These are phyloP conservation scores for Sparus aurata DNA, from an alignment of 2,797 vertebrate species.

Conservation along the genomic window DNA sequence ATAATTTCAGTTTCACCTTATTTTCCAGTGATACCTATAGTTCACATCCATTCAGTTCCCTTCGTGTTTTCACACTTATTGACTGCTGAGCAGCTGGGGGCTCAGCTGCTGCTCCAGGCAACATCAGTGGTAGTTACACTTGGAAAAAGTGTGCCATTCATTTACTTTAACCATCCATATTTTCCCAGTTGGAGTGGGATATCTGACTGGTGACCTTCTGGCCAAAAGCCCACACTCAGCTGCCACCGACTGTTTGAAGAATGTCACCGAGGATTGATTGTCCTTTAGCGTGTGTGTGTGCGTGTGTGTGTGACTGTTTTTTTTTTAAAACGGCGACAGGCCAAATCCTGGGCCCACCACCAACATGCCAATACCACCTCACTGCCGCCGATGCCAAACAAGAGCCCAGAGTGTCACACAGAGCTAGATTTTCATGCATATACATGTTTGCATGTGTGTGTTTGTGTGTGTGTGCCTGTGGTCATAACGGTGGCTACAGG, in stretches of 20 bases:
- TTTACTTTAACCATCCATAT: constrained; percentile 41
- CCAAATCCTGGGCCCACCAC: constrained; percentile 9
- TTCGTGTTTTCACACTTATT: constrained; percentile 12
- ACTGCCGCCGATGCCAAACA: constrained; percentile 35
- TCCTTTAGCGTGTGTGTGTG: constrained; percentile 14
- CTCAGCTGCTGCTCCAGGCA: constrained; percentile 32
- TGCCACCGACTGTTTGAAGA: constrained; percentile 54
- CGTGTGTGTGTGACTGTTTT: neutral
- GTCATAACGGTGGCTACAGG: neutral
- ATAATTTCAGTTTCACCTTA: neutral
- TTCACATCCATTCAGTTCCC: constrained; percentile 1
- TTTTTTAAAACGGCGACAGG: neutral
- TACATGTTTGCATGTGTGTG: constrained; percentile 1
- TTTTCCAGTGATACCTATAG: neutral
- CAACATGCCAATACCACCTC: neutral
- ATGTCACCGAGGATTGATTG: constrained; percentile 51
- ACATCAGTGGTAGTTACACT: constrained; percentile 36
- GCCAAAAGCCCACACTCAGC: constrained; percentile 37
- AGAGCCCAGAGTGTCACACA: constrained; percentile 19
- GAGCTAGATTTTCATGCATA: constrained; percentile 8
- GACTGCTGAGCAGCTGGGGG: constrained; percentile 36
- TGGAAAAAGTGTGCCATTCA: constrained; percentile 33
- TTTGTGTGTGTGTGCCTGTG: constrained; percentile 19
- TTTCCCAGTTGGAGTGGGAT: constrained; percentile 35
- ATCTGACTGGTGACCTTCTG: constrained; percentile 51